phyloP scores from a whole-genome alignment of 2,888 invertebrate species.

The Diachrysia chrysitis region DNA sequence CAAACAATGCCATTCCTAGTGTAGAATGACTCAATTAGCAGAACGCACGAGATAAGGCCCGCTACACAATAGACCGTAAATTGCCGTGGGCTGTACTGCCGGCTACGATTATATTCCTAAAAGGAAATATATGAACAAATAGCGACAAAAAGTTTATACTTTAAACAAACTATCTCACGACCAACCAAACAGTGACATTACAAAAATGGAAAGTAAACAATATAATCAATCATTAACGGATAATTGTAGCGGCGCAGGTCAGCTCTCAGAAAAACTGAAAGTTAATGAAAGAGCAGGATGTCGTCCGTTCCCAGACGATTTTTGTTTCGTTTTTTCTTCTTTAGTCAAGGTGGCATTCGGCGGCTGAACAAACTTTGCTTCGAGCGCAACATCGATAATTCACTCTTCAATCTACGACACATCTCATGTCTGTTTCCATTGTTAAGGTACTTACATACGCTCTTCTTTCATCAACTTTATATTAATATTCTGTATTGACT shows the following conservation, averaged over 20 bases:
- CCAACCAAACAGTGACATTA: conserved; percentile 76
- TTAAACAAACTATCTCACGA: conserved; percentile 63
- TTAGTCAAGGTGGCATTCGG: conserved; percentile 76
- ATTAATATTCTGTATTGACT: not conserved
- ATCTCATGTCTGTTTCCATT: conserved; percentile 76
- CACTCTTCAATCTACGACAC: conserved; percentile 80
- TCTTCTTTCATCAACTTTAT: not conserved
- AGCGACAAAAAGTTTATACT: conserved; percentile 45
- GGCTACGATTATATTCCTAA: conserved; percentile 55
- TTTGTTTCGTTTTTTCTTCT: conserved; percentile 69
- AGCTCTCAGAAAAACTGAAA: conserved; percentile 74
- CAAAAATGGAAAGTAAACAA: conserved; percentile 82
- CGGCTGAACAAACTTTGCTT: conserved; percentile 83
- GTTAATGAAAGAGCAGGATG: conserved; percentile 82
- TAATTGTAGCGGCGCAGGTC: conserved; percentile 71
- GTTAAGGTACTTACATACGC: conserved; percentile 25
- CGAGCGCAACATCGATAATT: conserved; percentile 86
- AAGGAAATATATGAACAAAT: conserved; percentile 46
- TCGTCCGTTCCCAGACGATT: conserved; percentile 76
- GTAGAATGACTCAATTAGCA: conserved; percentile 87
- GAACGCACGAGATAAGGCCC: conserved; percentile 76
- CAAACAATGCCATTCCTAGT: conserved; percentile 83
- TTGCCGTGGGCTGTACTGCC: conserved; percentile 64
- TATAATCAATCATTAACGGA: conserved; percentile 85
- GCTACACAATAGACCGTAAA: conserved; percentile 82